These are phyloP conservation scores for Sebastes variabilis DNA, from an alignment of 2,797 vertebrate species.

Conservation along the genomic window DNA sequence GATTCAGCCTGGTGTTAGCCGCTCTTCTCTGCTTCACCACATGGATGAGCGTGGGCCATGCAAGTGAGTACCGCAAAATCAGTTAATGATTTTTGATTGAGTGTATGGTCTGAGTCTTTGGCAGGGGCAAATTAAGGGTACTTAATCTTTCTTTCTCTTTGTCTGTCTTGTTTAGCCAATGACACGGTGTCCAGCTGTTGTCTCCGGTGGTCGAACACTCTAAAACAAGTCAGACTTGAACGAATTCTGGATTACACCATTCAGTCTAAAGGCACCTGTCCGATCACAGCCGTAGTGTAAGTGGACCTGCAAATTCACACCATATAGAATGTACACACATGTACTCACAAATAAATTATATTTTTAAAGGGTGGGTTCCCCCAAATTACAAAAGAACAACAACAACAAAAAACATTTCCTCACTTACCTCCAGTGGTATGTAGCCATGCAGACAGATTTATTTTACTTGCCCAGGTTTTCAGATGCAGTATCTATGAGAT, in stretches of 20 bases:
- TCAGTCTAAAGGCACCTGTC: slow-evolving; percentile 45
- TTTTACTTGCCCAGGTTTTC: too few relatives aligned
- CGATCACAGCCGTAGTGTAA: slow-evolving; percentile 56
- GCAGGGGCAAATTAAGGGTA: neutral
- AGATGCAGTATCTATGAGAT: too few relatives aligned
- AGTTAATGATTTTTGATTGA: neutral
- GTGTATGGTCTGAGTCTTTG: neutral
- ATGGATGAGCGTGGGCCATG: slow-evolving; percentile 25
- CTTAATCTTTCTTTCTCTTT: neutral
- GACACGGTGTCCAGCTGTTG: neutral
- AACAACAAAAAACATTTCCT: too few relatives aligned
- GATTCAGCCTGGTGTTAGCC: neutral
- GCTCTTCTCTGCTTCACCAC: slow-evolving; percentile 48
- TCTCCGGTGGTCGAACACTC: too few relatives aligned
- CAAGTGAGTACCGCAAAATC: slow-evolving; percentile 62
- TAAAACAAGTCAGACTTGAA: fast-evolving
- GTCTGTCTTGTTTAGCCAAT: slow-evolving; percentile 36
- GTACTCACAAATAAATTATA: too few relatives aligned
- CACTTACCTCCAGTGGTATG: too few relatives aligned
- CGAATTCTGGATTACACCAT: slow-evolving; percentile 42
- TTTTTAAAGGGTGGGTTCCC: too few relatives aligned
- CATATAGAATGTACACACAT: too few relatives aligned
- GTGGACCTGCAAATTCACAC: slow-evolving; percentile 10
- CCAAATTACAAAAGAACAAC: too few relatives aligned
- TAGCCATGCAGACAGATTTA: too few relatives aligned